These are phyloP conservation scores for Latrodectus elegans DNA, from an alignment of 2,888 invertebrate species.

Conservation along the genomic window DNA sequence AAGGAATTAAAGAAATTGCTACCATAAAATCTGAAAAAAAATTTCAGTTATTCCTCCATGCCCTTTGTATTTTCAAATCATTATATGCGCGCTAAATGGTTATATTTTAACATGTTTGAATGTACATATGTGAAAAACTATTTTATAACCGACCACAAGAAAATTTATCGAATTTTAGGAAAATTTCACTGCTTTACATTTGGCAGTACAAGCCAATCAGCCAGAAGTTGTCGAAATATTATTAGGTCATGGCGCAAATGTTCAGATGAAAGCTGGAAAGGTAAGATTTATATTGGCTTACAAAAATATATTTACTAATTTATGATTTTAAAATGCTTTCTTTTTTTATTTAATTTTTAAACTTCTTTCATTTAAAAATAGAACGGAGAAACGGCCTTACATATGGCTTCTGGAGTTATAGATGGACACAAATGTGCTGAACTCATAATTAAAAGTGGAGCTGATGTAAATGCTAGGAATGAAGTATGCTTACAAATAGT, in stretches of 20 bases:
- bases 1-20: too few species aligned
- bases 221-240: conserved; percentile 96
- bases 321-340: not conserved
- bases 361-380: not conserved
- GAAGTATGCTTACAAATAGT: conserved; percentile 78
- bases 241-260: conserved; percentile 96
- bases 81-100: not conserved
- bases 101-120: not conserved
- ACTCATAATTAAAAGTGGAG: conserved; percentile 98
- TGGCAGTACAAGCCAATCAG: conserved; percentile 95
- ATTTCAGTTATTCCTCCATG: not conserved
- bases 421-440: conserved; percentile 95
- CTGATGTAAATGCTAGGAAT: conserved; percentile 94
- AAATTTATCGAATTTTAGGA: conserved; percentile 80
- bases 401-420: conserved; percentile 93
- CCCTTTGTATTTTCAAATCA: not conserved
- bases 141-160: too few species aligned
- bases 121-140: too few species aligned
- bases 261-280: conserved; percentile 86
- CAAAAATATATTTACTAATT: not conserved
- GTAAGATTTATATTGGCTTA: conserved; percentile 37
- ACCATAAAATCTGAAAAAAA: not conserved
- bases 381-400: conserved; percentile 93
- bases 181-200: conserved; percentile 97
- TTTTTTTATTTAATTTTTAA: not conserved